Evolutionary conservation across 37 sponge, comb jelly and placozoan genomes (phyloP), one percentile per base, ranked within the genome.

Genomic region (Cliona cf. orientalis): DNA sequence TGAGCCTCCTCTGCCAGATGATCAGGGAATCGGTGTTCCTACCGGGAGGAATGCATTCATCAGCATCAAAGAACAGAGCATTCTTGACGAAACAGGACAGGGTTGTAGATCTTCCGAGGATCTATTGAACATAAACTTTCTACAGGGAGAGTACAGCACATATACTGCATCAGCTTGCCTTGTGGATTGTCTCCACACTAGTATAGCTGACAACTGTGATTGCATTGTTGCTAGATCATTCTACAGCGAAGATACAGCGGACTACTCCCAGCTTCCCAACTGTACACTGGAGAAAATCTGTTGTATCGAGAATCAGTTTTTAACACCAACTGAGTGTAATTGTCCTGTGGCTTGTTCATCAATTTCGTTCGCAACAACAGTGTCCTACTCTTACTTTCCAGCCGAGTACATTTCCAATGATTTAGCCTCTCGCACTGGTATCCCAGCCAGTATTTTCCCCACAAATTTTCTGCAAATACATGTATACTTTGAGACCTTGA

Each of bases 101-200:
- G 46, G 28, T 7, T 67, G 41, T 11, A 67, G 22, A 23, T 61
- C 63, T 6, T 25, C 22, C 26, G 26, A 22, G 17, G 63, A 61
- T 25, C 26, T 12, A 9, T 7, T 36, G n/a, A 34, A 78, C 1
- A 22, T 78, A 9, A 44, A 64, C 67, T 66, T 78, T 14, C 23
- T 78, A 19, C 46, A 14, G 22, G 37, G 36, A 1, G 63, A 61
- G 42, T 78, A 65, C 33, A 34, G 33, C 46, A 26, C n/a, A n/a
- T 78, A 78, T 34, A 46, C 67, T 63, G 19, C 46, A 19, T 6
- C 67, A 49, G 79, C 79, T 33, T 78, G 79, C 67, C 49, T 17
- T 17, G 37, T 32, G 1, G 67, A 81, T 32, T 53, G 59, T n/a
- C 43, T 39, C 43, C 5, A 3, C 63, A 25, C 63, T 6, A 12